Percentiles rank a stretch among this genome's conserved stretches.
These are phyloP conservation scores for Drosophila erecta DNA, from an alignment of 1,140 invertebrate species.

Conservation along the genomic window DNA sequence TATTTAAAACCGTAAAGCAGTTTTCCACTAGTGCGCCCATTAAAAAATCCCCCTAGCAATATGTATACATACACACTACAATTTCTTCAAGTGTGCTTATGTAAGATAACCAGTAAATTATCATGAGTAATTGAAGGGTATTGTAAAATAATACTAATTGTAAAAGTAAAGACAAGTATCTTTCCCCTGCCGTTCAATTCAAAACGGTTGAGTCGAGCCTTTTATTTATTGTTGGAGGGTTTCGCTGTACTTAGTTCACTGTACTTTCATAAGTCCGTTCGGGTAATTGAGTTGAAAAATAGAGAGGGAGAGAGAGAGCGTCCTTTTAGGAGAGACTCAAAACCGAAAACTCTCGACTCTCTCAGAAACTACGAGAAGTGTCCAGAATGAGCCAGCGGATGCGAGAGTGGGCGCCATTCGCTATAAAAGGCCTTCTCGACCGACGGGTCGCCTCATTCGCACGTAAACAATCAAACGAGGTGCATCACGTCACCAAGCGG, in stretches of 20 bases:
- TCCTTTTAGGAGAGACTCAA: slow-evolving; percentile 15
- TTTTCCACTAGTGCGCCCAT: no score
- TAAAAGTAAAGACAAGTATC: neutral
- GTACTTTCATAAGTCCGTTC: neutral
- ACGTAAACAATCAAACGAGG: slow-evolving; percentile 38
- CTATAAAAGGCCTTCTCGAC: slow-evolving; percentile 53
- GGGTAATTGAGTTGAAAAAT: neutral
- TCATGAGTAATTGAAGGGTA: neutral
- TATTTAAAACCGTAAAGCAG: no score
- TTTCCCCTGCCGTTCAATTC: neutral
- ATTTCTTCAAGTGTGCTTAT: slow-evolving; percentile 1
- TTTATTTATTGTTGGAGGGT: neutral
- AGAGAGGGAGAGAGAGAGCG: neutral
- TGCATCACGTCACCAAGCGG: slow-evolving; percentile 33
- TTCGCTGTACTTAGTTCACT: neutral
- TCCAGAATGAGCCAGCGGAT: slow-evolving; percentile 24
- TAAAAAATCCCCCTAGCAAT: no score
- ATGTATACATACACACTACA: no score
- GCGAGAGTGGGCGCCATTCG: slow-evolving; percentile 35
- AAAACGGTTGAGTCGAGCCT: neutral
- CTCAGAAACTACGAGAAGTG: slow-evolving; percentile 38
- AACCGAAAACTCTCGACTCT: slow-evolving; percentile 1
- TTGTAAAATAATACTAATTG: neutral
- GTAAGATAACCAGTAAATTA: slow-evolving; percentile 1
- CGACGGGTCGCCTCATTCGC: slow-evolving; percentile 49